Evolutionary conservation across 2,113 vertebrate genomes (phyloP).

Genomic region (Tachycineta bicolor): DNA sequence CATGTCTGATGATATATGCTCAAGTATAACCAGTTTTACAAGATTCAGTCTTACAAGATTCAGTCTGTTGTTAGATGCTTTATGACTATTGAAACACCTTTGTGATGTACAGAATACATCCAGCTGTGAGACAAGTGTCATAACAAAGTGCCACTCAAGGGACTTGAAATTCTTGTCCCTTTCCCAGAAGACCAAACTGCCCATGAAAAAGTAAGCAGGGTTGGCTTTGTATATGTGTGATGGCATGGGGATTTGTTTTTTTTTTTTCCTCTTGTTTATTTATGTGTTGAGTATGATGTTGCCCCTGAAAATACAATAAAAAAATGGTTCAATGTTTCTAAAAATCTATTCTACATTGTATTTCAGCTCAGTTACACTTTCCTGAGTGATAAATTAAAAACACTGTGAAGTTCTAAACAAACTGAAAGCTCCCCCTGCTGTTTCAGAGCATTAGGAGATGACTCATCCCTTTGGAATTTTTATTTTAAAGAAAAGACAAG

Average conservation of each 20-base stretch:
- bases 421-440: conserved; percentile 65
- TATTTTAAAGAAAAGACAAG: not conserved
- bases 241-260: not conserved
- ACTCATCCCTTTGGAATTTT: not conserved
- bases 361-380: not conserved
- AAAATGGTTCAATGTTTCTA: not conserved
- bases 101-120: not conserved
- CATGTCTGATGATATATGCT: not conserved
- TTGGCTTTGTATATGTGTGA: not conserved
- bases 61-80: not conserved
- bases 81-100: not conserved
- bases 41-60: not conserved
- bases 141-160: not conserved
- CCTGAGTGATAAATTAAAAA: not conserved
- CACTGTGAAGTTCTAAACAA: not conserved
- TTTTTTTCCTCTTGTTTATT: not conserved
- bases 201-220: not conserved
- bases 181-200: not conserved
- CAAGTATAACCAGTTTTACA: not conserved
- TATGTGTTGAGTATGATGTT: not conserved
- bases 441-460: not conserved
- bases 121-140: not conserved
- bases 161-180: not conserved
- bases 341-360: conserved; percentile 12
- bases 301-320: not conserved